Percentiles rank a stretch among this genome's conserved stretches.
Conservation (phyloP, 2,797 vertebrate genomes). For the Trachurus trachurus region DNA sequence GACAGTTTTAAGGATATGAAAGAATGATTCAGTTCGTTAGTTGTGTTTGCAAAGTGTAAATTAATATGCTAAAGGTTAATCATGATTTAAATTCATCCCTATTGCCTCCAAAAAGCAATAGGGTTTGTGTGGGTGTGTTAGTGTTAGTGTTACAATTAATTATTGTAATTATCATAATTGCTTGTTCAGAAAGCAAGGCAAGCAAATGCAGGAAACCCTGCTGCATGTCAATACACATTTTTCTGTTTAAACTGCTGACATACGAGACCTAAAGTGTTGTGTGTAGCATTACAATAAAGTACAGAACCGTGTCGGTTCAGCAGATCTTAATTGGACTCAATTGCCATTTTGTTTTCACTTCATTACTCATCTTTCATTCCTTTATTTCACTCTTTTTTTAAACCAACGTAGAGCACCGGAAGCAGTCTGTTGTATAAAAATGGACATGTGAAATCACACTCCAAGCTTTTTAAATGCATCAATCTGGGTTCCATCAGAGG, state of each 20-base stretch:
- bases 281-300: slow-evolving; percentile 17
- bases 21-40: slow-evolving; percentile 53
- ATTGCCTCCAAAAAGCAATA: slow-evolving; percentile 58
- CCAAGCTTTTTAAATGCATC: slow-evolving; percentile 7
- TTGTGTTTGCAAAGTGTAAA: slow-evolving; percentile 17
- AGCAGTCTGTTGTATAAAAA: background rate
- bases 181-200: slow-evolving; percentile 34
- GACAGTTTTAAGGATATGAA: slow-evolving; percentile 25
- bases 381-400: slow-evolving; percentile 2
- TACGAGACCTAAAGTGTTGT: slow-evolving; percentile 3
- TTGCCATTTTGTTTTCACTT: slow-evolving; percentile 5
- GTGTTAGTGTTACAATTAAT: slow-evolving; percentile 67
- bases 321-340: slow-evolving; percentile 13
- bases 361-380: slow-evolving; percentile 15
- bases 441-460: background rate
- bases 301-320: slow-evolving; percentile 18
- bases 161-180: slow-evolving; percentile 62
- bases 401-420: background rate
- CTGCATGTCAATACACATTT: slow-evolving; percentile 20
- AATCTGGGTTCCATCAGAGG: slow-evolving; percentile 1
- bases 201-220: slow-evolving; percentile 57
- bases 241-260: slow-evolving; percentile 21
- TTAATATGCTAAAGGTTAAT: slow-evolving; percentile 55
- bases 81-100: slow-evolving; percentile 61
- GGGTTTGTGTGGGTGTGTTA: slow-evolving; percentile 35